Evolutionary conservation across 1,140 invertebrate species (phyloP), one percentile per base, ranked within the genome.

Genomic region (Berghia stephanieae): DNA sequence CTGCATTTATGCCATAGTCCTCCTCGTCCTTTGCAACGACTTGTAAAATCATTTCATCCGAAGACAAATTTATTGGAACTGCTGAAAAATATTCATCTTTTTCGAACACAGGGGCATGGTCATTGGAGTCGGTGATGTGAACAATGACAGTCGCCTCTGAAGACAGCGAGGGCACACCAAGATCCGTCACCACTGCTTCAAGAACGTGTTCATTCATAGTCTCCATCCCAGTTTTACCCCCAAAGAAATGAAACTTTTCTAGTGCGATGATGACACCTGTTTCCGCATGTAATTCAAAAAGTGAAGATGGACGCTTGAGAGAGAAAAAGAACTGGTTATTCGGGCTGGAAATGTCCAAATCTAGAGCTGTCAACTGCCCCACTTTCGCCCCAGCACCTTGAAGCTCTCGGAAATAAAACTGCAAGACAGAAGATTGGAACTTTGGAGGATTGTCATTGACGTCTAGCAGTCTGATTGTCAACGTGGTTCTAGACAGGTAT

Each of bases 281-380:
- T 1, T 94, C 93, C 0, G 96, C 94, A 89, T 98, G 95, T 3
- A 98, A 93, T 31, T 93, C 93, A 87, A 99, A 98, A 42, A 96
- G 90, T 86, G 96, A 95, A 0, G 96, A 97, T 0, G 96, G 94
- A 85, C 96, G 93, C 88, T 96, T 94, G 18, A 98, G 89, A 18
- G 86, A 85, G 89, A 98, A 99, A 2, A 95, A 96, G 69, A 98
- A 94, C 0, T 96, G 93, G 1, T 96, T 97, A 89, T 99, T 99
- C 1, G 96, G 96, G 0, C 96, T 96, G 85, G 95, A 94, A 84
- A 79, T 82, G 88, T 99, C 97, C 89, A 95, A 96, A 86, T 98
- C 97, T 0, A 95, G 89, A 0, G 97, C 97, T 85, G 94, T 93
- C 0, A 99, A 95, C 18, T 92, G 92, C 3, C 94, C 90, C 0